phyloP scores from a whole-genome alignment of 2,888 invertebrate species.

The Druceiella hillmani region DNA sequence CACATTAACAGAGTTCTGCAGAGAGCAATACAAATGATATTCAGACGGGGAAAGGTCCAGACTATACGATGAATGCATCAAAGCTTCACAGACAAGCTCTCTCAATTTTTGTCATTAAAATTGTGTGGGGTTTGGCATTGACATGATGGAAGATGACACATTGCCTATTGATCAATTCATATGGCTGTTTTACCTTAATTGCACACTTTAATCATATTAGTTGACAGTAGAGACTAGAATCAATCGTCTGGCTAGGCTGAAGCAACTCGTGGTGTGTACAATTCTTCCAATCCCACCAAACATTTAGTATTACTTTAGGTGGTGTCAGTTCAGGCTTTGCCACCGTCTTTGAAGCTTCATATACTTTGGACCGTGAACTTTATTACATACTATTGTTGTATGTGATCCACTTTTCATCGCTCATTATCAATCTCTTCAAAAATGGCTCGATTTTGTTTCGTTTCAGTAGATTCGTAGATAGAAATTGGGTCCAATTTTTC shows the following conservation, averaged over 20 bases:
- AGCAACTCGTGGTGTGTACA: background rate
- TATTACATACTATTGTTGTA: conserved; percentile 13
- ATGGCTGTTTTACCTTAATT: background rate
- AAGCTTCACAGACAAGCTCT: background rate
- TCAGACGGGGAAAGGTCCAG: background rate
- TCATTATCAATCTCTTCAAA: conserved; percentile 20
- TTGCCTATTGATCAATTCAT: background rate
- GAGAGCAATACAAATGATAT: background rate
- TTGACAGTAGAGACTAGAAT: background rate
- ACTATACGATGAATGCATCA: no score
- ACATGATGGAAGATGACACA: background rate
- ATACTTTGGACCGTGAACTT: conserved; percentile 9
- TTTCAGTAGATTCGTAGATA: no score
- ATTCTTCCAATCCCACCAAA: background rate
- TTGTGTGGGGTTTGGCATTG: background rate
- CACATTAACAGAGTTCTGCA: background rate
- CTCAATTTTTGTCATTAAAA: background rate
- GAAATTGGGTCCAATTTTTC: conserved; percentile 10
- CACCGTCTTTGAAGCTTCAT: conserved; percentile 5
- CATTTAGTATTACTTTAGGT: background rate
- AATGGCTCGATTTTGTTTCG: conserved; percentile 22
- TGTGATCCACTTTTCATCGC: conserved; percentile 22
- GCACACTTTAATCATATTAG: background rate
- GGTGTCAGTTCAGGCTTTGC: conserved; percentile 4
- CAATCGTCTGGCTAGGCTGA: background rate